A percentile compares a stretch with the other conserved stretches of the same genome.
Evolutionary conservation across 2,888 invertebrate species (phyloP).

Genomic region (Tetheella fluctuosa): DNA sequence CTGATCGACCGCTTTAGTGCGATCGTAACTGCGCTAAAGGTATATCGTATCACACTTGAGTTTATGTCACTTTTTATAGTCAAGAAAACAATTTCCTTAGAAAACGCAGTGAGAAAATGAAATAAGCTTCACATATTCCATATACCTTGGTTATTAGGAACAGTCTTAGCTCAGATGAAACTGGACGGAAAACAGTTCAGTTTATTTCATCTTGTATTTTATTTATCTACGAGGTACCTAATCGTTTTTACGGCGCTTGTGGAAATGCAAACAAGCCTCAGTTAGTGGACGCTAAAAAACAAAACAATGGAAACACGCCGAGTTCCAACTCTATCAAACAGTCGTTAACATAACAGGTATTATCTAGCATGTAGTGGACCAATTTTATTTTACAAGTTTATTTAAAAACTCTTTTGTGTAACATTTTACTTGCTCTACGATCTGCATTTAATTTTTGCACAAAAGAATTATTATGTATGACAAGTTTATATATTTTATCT

Average conservation of each 20-base stretch:
- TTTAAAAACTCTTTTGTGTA: neutral
- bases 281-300: slow-evolving; percentile 27
- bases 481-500: too few relatives aligned
- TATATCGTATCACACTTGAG: neutral
- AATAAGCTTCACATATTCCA: slow-evolving; percentile 12
- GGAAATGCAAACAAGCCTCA: slow-evolving; percentile 31
- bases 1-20: slow-evolving; percentile 6
- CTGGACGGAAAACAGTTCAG: too few relatives aligned
- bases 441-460: neutral
- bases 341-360: slow-evolving; percentile 42
- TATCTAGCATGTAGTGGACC: slow-evolving; percentile 23
- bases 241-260: slow-evolving; percentile 32
- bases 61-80: slow-evolving; percentile 5
- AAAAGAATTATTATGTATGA: neutral
- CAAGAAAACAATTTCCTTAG: slow-evolving; percentile 15
- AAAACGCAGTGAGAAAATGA: slow-evolving; percentile 24
- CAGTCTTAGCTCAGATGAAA: neutral
- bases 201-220: neutral
- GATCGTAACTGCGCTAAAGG: slow-evolving; percentile 1
- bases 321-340: slow-evolving; percentile 43
- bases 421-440: neutral
- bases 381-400: neutral
- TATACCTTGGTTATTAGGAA: neutral
- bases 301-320: slow-evolving; percentile 35
- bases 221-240: slow-evolving; percentile 20